Evolutionary conservation across 2,888 invertebrate species (phyloP).

Genomic region (Lumbricus terrestris): DNA sequence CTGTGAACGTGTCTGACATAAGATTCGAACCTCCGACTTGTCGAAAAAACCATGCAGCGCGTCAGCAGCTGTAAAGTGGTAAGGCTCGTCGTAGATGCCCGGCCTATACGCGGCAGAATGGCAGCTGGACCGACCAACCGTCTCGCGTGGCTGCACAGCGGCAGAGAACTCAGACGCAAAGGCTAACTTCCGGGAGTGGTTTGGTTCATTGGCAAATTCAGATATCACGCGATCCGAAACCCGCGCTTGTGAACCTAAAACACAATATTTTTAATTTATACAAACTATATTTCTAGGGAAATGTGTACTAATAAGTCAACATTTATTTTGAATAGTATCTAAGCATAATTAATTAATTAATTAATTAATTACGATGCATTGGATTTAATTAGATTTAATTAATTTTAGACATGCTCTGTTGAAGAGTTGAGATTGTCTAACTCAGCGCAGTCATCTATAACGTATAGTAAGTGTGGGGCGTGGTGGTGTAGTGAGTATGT

Average conservation of each 20-base stretch:
- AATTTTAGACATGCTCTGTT: no score
- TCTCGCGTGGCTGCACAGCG: background rate
- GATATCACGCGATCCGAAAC: background rate
- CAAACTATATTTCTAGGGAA: background rate
- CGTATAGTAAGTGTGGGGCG: no score
- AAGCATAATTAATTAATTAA: background rate
- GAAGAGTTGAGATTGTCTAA: no score
- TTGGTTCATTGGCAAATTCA: background rate
- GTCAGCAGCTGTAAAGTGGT: background rate
- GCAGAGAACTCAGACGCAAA: background rate
- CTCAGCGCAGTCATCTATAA: no score
- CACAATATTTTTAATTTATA: background rate
- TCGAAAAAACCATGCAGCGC: background rate
- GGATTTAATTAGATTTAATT: background rate
- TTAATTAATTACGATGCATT: background rate
- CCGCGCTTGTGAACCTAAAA: background rate
- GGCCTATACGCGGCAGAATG: background rate
- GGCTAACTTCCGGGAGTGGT: background rate
- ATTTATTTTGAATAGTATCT: background rate
- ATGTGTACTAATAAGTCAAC: background rate
- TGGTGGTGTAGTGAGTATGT: no score
- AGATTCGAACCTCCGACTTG: background rate
- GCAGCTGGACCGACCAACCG: background rate
- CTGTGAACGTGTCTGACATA: no score
- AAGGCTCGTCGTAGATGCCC: background rate